Base-by-base conservation (phyloP, 2,797 vertebrate species). In the Sebastes cheni region DNA sequence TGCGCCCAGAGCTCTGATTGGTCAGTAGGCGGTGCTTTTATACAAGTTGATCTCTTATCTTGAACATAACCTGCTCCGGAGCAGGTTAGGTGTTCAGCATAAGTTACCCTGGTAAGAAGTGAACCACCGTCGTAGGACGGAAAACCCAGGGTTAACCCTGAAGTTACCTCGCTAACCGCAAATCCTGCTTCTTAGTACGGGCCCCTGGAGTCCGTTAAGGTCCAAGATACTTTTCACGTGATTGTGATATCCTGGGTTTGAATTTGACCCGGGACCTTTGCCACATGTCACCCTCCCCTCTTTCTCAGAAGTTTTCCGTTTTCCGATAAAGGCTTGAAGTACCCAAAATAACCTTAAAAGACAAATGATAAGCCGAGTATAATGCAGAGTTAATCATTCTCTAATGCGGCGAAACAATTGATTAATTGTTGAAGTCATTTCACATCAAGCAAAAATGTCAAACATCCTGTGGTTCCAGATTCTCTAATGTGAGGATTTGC, bases 1-100 rank as follows among this genome's bases (percentile, higher is more conserved):
- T 14, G 12, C 13, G 5, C 13, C 2, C 13, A 2, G 5, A 42
- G 39, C 39, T 16, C 14, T 16, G 39, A 42, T 42, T 42, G 39
- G 39, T 42, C 39, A 42, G 13, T 42, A 42, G 39, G 39, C 14
- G 14, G 39, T 42, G 39, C 39, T 42, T 42, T 42, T 42, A 42
- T 42, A 42, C 0, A 0, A 42, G 39, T 16, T 42, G 39, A 16
- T 42, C 39, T 42, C 0, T 16, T 42, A 42, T 42, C 14, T 42
- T 0, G 42, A 46, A 46, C 16, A 46, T 46, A 46, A 0, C 42
- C 42, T 46, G 42, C 46, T 50, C 46, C 46, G 18, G 16, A 50
- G 46, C 46, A 20, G 0, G 46, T 50, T 50, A 50, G 46, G 18
- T 20, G 7, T 50, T 50, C 46, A 50, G 46, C 46, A 8, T 0